A percentile compares a stretch with the other conserved stretches of the same genome.
These are phyloP conservation scores for Cyrtodaria siliqua DNA, from an alignment of 2,888 invertebrate genomes.

Conservation along the genomic window DNA sequence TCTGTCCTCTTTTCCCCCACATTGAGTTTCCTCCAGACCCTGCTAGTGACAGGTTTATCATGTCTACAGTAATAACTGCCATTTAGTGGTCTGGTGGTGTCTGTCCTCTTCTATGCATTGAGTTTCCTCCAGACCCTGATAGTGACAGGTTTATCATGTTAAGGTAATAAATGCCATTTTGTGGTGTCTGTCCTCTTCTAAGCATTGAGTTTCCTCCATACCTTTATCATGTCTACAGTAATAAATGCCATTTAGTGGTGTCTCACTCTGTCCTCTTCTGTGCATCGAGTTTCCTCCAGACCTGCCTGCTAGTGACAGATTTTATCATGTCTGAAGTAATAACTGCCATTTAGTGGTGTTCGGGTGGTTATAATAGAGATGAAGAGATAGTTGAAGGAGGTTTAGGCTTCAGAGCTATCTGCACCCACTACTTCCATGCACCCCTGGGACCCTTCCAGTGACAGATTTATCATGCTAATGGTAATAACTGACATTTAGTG, in stretches of 20 bases:
- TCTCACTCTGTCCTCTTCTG: conserved; percentile 99
- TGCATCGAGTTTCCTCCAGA: conserved; percentile 94
- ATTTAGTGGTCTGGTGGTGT: too few relatives aligned
- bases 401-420: too few relatives aligned
- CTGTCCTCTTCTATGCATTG: conserved; percentile 99
- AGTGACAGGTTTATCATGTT: conserved; percentile 98
- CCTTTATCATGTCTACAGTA: conserved; percentile 96
- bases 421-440: too few relatives aligned
- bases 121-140: conserved; percentile 93
- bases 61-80: conserved; percentile 93
- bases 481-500: too few relatives aligned
- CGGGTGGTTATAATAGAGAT: too few relatives aligned
- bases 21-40: conserved; percentile 95
- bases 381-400: too few relatives aligned
- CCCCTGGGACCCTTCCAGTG: too few relatives aligned
- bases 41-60: conserved; percentile 97
- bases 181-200: conserved; percentile 99
- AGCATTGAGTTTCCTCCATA: conserved; percentile 95
- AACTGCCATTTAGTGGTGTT: too few relatives aligned
- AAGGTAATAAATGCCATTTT: conserved; percentile 90
- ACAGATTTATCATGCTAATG: too few relatives aligned
- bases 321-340: conserved; percentile 96
- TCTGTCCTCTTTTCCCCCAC: conserved; percentile 99
- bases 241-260: too few relatives aligned
- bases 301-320: conserved; percentile 97